Percentiles rank a stretch among this genome's conserved stretches.
These are phyloP conservation scores for Athalia rosae DNA, from an alignment of 2,888 invertebrate genomes.

Conservation along the genomic window DNA sequence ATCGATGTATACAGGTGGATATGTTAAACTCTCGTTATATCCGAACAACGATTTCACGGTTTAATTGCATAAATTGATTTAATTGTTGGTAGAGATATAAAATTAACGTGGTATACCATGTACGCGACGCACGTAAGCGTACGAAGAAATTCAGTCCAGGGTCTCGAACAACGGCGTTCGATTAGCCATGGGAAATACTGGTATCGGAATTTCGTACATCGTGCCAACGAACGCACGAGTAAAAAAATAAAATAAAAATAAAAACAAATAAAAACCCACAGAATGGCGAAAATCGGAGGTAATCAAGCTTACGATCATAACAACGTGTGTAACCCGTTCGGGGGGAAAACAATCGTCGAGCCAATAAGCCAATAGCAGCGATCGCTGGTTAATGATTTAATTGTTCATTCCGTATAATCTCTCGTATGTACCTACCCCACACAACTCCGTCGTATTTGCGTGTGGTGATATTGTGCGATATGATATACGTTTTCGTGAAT, in stretches of 20 bases:
- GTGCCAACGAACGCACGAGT: too few species aligned
- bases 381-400: neutral
- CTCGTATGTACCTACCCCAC: neutral
- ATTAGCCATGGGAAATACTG: neutral
- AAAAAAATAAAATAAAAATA: too few species aligned
- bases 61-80: constrained; percentile 33
- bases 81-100: constrained; percentile 35
- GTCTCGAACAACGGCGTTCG: constrained; percentile 15
- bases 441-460: neutral
- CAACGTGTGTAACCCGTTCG: neutral
- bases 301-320: too few species aligned
- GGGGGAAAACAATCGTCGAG: neutral
- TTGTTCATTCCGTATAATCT: neutral
- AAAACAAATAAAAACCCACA: too few species aligned
- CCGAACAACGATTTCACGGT: constrained; percentile 23
- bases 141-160: constrained; percentile 18
- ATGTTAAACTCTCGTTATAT: constrained; percentile 7
- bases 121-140: too few species aligned
- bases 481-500: too few species aligned
- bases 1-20: constrained; percentile 12
- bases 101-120: neutral
- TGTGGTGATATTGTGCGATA: neutral
- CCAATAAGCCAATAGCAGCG: neutral
- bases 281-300: too few species aligned
- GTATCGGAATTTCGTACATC: constrained; percentile 17